Evolutionary conservation across 1,140 invertebrate species (phyloP).

Genomic region (Lordiphosa stackelbergi): DNA sequence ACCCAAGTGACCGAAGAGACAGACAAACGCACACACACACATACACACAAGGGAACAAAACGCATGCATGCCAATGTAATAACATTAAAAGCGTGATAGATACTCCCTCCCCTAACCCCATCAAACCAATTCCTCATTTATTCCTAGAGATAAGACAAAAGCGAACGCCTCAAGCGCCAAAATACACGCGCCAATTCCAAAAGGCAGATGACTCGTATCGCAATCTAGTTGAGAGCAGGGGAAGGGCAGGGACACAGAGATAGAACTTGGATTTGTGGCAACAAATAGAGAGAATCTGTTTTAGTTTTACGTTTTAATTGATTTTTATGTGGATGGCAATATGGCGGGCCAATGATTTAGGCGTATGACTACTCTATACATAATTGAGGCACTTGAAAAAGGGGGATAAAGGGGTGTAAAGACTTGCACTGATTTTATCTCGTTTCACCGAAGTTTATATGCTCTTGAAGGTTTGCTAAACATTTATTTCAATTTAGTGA

Average conservation of each 20-base stretch:
- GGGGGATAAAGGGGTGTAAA: too few relatives aligned
- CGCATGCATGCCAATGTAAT: conserved; percentile 27
- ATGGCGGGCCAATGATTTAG: too few relatives aligned
- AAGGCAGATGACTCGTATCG: conserved; percentile 42
- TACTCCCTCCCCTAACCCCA: background rate
- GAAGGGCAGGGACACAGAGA: background rate
- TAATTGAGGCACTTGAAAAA: too few relatives aligned
- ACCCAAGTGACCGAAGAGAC: conserved; percentile 59
- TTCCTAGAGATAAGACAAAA: conserved; percentile 45
- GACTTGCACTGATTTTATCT: too few relatives aligned
- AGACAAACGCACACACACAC: conserved; percentile 15
- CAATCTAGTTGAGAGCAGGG: conserved; percentile 5
- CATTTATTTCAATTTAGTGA: too few relatives aligned
- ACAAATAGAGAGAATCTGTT: too few relatives aligned
- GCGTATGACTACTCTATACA: too few relatives aligned
- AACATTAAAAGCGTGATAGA: conserved; percentile 47
- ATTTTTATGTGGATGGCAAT: too few relatives aligned
- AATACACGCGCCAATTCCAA: conserved; percentile 27
- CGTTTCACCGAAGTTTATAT: too few relatives aligned
- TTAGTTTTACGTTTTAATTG: too few relatives aligned
- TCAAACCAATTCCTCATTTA: conserved; percentile 19
- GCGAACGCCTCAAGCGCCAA: conserved; percentile 38
- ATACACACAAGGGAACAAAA: conserved; percentile 13
- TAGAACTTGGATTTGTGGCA: background rate
- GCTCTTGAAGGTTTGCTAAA: too few relatives aligned